Conservation (phyloP, 2,888 invertebrate species). For the Hemaris fuciformis region DNA sequence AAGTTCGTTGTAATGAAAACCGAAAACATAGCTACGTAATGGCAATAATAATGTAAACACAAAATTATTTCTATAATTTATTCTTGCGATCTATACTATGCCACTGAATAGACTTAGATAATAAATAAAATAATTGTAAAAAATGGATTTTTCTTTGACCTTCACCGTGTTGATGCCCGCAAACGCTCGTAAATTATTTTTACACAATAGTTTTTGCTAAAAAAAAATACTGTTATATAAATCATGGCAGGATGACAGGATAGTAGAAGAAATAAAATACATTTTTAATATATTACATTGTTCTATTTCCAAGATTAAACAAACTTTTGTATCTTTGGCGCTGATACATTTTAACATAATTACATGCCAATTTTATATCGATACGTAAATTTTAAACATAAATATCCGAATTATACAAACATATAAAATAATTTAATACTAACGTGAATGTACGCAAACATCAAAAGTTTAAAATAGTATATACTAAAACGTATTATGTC, state of each 20-base stretch:
- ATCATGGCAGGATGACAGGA: too few species aligned
- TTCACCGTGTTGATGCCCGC: background rate
- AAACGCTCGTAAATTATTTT: background rate
- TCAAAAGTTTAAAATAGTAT: background rate
- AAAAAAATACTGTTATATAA: too few species aligned
- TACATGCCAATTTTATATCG: background rate
- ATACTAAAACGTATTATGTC: background rate
- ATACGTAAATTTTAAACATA: background rate
- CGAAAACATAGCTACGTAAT: conserved; percentile 29
- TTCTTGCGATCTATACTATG: conserved; percentile 77
- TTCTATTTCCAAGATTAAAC: conserved; percentile 21
- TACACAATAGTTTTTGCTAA: too few species aligned
- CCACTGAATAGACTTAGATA: conserved; percentile 78
- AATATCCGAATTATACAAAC: background rate
- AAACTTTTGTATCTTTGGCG: conserved; percentile 32
- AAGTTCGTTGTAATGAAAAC: conserved; percentile 11
- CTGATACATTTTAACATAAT: conserved; percentile 20
- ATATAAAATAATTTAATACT: background rate
- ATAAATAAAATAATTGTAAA: conserved; percentile 79
- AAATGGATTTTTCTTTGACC: conserved; percentile 41
- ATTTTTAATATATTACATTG: conserved; percentile 27
- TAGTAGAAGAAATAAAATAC: conserved; percentile 22
- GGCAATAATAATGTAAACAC: conserved; percentile 58
- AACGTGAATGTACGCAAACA: background rate
- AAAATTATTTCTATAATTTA: conserved; percentile 64